Evolutionary conservation across 2,113 vertebrate genomes (phyloP).

Genomic region (Eurypyga helias): DNA sequence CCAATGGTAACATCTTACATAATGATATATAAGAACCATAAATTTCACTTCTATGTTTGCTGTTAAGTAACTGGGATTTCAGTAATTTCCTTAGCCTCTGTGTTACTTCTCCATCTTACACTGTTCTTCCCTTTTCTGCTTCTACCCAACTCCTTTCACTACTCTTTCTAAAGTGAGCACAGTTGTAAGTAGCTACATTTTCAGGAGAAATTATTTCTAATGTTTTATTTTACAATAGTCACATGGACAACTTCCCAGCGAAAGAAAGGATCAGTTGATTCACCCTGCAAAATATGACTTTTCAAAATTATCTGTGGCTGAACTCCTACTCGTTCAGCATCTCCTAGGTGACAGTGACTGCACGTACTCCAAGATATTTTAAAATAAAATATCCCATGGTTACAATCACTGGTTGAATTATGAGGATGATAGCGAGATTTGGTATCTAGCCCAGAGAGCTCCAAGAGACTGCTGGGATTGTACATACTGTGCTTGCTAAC

Average conservation of each 20-base stretch:
- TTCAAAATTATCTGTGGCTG: background rate
- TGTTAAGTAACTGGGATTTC: background rate
- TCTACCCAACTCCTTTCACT: background rate
- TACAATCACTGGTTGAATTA: background rate
- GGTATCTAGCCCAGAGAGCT: background rate
- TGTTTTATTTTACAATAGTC: background rate
- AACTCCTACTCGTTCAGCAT: constrained; percentile 50
- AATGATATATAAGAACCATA: background rate
- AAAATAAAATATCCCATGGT: constrained; percentile 24
- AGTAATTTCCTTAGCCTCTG: background rate
- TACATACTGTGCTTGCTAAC: background rate
- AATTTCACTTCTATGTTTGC: background rate
- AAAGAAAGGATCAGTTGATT: background rate
- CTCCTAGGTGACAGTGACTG: constrained; percentile 59
- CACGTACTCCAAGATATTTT: background rate
- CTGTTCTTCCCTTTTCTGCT: background rate
- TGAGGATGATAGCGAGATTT: background rate
- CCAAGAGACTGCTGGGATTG: background rate
- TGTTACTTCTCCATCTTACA: background rate
- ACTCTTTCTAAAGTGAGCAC: background rate
- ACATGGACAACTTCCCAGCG: background rate
- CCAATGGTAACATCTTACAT: background rate
- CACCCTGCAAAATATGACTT: background rate
- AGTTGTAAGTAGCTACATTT: background rate
- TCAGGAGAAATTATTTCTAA: background rate